A percentile compares a stretch with the other conserved stretches of the same genome.
These are phyloP conservation scores for Neoniphon sammara DNA, from an alignment of 2,797 vertebrate genomes.

Conservation along the genomic window DNA sequence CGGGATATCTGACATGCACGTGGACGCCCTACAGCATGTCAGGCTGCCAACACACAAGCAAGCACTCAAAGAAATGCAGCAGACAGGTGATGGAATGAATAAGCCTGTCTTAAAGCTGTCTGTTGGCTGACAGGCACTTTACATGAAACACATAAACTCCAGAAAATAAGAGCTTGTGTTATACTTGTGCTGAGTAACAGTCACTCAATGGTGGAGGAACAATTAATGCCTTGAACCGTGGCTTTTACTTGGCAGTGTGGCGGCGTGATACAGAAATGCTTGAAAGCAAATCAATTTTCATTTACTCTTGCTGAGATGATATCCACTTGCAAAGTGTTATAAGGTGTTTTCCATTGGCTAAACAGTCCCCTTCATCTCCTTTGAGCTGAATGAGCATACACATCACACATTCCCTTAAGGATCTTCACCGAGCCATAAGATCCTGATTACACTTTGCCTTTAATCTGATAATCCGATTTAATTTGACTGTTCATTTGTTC, in stretches of 20 bases:
- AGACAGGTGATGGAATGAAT: slow-evolving; percentile 67
- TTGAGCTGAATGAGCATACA: slow-evolving; percentile 39
- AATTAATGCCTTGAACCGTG: slow-evolving; percentile 21
- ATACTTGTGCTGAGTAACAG: slow-evolving; percentile 21
- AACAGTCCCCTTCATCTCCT: slow-evolving; percentile 37
- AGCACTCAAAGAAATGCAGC: slow-evolving; percentile 42
- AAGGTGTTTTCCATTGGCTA: slow-evolving; percentile 40
- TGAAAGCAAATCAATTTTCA: slow-evolving; percentile 27
- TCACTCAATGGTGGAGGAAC: slow-evolving; percentile 24
- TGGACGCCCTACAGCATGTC: slow-evolving; percentile 49
- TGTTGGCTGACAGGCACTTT: slow-evolving; percentile 65
- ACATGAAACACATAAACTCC: slow-evolving; percentile 49
- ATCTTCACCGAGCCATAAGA: slow-evolving; percentile 20
- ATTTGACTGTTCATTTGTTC: slow-evolving; percentile 52
- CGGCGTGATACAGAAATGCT: slow-evolving; percentile 8
- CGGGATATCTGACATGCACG: slow-evolving; percentile 40
- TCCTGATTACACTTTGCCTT: slow-evolving; percentile 49
- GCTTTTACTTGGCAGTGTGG: slow-evolving; percentile 10
- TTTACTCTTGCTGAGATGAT: slow-evolving; percentile 44
- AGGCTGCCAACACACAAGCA: slow-evolving; percentile 38
- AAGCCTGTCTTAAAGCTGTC: slow-evolving; percentile 62
- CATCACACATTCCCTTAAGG: slow-evolving; percentile 30
- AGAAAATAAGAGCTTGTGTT: slow-evolving; percentile 45
- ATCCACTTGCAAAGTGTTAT: slow-evolving; percentile 38
- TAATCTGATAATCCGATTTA: slow-evolving; percentile 63